Evolutionary conservation across 2,888 invertebrate genomes (phyloP), one percentile per base, ranked within the genome.

Genomic region (Agonopterix heracliana): DNA sequence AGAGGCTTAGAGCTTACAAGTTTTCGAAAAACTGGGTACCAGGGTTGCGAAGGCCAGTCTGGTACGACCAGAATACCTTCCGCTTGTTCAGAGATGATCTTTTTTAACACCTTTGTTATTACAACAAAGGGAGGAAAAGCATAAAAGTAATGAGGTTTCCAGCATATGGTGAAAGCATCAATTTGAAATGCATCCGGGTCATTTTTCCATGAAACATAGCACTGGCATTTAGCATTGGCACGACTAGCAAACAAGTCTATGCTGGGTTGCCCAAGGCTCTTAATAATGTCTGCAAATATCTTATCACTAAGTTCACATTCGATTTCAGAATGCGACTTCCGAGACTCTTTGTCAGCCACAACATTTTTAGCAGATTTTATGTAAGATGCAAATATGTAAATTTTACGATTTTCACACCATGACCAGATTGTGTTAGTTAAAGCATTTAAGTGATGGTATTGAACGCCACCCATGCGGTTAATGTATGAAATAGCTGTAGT

Each of bases 41-140:
- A 63, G 1, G 61, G 57, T 9, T 35, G 35, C 7, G 35, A 35
- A 35, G 35, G 35, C 35, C 35, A 35, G 35, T 35, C 5, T 35
- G 59, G 57, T 9, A 57, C 44, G 2, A 61, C 54, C n/a, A 63
- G 3, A 14, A 63, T 61, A 2, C 60, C 60, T 34, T 48, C 38
- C 0, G 58, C 58, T 34, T 48, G 41, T 8, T 59, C 56, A 3
- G 11, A 9, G n/a, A 44, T 50, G 10, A 54, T 54, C 49, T 56
- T 56, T 1, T 50, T 10, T 26, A 42, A 42, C 1, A 42, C 42
- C 42, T 10, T 42, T 5, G 14, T 42, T 42, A 42, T 51, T 13
- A 57, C 7, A 14, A 47, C 12, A 42, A 54, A 54, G 2, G 52
- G 54, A 1, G 54, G 54, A 14, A 42, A 42, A 13, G 42, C 42